These are phyloP conservation scores for Dendrolimus punctatus DNA, from an alignment of 1,140 invertebrate species.

Conservation along the genomic window DNA sequence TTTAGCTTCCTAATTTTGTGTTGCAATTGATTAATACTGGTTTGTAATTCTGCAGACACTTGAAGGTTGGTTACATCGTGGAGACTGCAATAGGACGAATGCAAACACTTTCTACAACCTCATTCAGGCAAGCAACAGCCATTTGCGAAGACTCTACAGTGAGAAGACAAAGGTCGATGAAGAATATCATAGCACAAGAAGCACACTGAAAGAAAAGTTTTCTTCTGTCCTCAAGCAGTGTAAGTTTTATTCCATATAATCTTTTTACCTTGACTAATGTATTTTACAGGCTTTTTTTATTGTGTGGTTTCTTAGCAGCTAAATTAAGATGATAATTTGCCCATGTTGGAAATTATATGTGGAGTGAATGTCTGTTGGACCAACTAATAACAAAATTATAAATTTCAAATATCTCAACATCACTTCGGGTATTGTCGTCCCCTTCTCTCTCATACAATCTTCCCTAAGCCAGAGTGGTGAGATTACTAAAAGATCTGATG, in stretches of 20 bases:
- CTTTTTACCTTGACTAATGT: neutral
- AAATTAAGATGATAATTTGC: too few relatives aligned
- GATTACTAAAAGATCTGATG: too few relatives aligned
- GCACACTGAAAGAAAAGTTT: slow-evolving; percentile 85
- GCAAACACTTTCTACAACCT: slow-evolving; percentile 93
- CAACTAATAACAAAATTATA: too few relatives aligned
- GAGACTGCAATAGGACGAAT: slow-evolving; percentile 92
- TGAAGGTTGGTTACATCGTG: slow-evolving; percentile 91
- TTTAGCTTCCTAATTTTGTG: too few relatives aligned
- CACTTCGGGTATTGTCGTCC: too few relatives aligned
- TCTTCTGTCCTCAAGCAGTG: slow-evolving; percentile 86
- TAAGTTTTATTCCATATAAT: slow-evolving; percentile 70
- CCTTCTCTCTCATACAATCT: too few relatives aligned
- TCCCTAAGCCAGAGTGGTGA: too few relatives aligned
- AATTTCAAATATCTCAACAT: too few relatives aligned
- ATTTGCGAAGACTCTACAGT: slow-evolving; percentile 85
- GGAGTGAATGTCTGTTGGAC: too few relatives aligned
- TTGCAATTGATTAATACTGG: too few relatives aligned
- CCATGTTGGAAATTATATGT: too few relatives aligned
- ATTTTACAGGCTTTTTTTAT: neutral
- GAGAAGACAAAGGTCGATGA: slow-evolving; percentile 91
- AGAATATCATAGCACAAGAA: slow-evolving; percentile 86
- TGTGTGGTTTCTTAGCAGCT: neutral
- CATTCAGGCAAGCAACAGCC: slow-evolving; percentile 94
- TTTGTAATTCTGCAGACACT: slow-evolving; percentile 76